Conservation (phyloP, 2,113 vertebrate genomes). For the Lanius collurio region DNA sequence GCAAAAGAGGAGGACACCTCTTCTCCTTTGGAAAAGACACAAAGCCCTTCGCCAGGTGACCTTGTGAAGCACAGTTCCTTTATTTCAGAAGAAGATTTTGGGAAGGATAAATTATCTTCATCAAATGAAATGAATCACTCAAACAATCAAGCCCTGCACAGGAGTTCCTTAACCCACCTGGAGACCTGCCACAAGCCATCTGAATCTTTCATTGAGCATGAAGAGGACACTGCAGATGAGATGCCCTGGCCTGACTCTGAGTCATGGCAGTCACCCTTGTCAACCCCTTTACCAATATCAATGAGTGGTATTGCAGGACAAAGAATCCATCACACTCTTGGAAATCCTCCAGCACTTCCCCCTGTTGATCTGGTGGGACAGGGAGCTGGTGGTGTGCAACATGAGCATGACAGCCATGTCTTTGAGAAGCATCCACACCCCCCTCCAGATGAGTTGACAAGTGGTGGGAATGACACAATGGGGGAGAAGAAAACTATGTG, state of each 20-base stretch:
- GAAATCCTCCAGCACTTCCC: not conserved
- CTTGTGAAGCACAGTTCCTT: not conserved
- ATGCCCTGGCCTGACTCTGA: not conserved
- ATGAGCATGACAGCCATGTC: not conserved
- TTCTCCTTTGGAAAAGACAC: not conserved
- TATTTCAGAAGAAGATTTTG: not conserved
- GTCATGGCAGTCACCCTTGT: not conserved
- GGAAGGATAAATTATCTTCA: not conserved
- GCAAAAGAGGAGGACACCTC: not conserved
- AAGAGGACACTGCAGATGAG: not conserved
- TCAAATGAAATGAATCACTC: not conserved
- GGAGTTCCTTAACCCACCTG: not conserved
- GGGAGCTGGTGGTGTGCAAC: not conserved
- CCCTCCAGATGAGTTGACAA: not conserved
- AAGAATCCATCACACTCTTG: not conserved
- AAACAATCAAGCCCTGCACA: not conserved
- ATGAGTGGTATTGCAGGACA: not conserved
- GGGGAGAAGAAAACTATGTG: not conserved
- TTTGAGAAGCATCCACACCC: not conserved
- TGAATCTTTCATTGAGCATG: not conserved
- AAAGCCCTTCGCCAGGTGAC: not conserved
- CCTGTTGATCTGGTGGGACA: not conserved
- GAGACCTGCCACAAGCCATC: not conserved
- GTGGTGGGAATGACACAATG: not conserved
- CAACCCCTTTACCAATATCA: not conserved